Conservation (phyloP, 2,797 vertebrate genomes). For the Nasua narica region DNA sequence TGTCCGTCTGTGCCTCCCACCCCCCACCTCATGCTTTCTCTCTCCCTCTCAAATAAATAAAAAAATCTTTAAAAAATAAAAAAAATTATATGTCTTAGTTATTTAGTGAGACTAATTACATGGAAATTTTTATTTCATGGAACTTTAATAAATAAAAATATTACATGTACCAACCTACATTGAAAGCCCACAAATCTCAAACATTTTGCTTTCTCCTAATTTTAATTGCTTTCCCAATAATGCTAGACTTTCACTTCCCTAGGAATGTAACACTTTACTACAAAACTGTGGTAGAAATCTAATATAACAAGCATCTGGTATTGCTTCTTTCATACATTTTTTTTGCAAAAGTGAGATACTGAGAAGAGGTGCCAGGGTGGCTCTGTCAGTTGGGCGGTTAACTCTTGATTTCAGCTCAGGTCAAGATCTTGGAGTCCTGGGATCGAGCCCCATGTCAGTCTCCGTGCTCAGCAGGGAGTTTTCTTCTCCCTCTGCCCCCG, state of each 20-base stretch:
- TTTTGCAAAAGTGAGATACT: not conserved
- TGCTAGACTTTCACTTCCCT: not conserved
- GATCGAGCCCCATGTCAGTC: not conserved
- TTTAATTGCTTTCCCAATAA: not conserved
- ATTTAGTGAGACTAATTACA: not conserved
- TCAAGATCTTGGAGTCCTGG: not conserved
- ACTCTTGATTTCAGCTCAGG: not conserved
- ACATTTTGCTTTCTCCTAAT: not conserved
- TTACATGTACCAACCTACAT: not conserved
- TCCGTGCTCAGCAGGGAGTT: not conserved
- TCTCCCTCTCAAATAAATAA: not conserved
- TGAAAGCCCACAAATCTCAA: not conserved
- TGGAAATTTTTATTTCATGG: not conserved
- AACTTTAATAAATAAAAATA: constrained; percentile 9
- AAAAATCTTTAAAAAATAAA: not conserved
- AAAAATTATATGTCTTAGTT: not conserved
- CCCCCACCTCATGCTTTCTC: not conserved
- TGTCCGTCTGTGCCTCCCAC: not conserved
- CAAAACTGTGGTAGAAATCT: not conserved
- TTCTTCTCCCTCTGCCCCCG: not conserved
- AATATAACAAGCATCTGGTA: not conserved
- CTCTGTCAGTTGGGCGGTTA: not conserved
- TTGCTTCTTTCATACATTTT: not conserved
- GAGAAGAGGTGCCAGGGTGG: not conserved
- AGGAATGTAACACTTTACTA: not conserved